phyloP scores from a whole-genome alignment of 1,140 invertebrate species.

The Lordiphosa collinella region DNA sequence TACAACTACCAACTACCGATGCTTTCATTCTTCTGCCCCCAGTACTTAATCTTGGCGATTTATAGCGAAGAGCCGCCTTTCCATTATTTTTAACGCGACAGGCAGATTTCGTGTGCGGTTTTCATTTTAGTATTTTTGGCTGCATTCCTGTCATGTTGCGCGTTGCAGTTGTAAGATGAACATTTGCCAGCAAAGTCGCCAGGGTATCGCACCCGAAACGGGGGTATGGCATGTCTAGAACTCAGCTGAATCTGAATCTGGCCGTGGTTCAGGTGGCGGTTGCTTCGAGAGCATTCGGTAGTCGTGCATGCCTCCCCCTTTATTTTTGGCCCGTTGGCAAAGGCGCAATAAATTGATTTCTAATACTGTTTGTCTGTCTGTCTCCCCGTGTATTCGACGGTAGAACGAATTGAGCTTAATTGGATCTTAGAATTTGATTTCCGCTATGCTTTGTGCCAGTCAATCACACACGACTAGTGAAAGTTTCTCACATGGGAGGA shows the following conservation, averaged over 20 bases:
- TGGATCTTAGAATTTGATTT: conserved; percentile 46
- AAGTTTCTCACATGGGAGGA: conserved; percentile 13
- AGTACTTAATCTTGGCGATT: conserved; percentile 72
- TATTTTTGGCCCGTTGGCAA: conserved; percentile 45
- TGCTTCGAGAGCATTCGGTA: not conserved
- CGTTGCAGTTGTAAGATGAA: conserved; percentile 25
- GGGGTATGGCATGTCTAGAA: not conserved
- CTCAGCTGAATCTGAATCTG: too few species aligned
- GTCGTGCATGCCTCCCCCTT: not conserved
- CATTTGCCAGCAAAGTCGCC: not conserved
- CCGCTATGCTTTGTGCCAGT: conserved; percentile 14
- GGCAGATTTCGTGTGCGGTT: conserved; percentile 4
- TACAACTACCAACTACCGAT: conserved; percentile 2
- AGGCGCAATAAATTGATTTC: conserved; percentile 72
- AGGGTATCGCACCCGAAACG: not conserved
- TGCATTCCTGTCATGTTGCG: conserved; percentile 58
- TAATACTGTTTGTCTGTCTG: conserved; percentile 51
- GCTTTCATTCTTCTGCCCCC: conserved; percentile 7
- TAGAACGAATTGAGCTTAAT: conserved; percentile 24
- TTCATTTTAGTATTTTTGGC: conserved; percentile 35
- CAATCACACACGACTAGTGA: conserved; percentile 21
- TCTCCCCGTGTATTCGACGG: conserved; percentile 28
- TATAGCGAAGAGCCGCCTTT: conserved; percentile 48
- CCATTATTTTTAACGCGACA: conserved; percentile 47
- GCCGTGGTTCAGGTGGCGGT: too few species aligned